Conservation (phyloP, 1,140 invertebrate genomes). For the Rhyacophila brunnea region DNA sequence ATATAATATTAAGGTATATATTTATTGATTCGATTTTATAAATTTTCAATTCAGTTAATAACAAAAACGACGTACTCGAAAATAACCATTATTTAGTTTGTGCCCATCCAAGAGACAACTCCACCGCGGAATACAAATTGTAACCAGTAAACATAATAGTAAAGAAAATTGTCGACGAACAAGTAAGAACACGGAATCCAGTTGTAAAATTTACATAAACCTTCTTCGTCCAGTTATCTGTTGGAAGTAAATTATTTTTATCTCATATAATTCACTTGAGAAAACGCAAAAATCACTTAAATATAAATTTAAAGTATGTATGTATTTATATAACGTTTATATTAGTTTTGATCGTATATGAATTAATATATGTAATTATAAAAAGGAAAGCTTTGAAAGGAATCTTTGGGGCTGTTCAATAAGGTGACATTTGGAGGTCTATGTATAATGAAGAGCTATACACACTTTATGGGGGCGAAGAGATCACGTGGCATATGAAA, state of each 20-base stretch:
- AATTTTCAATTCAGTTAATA: background rate
- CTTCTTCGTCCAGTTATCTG: background rate
- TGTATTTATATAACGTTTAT: no score
- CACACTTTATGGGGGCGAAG: no score
- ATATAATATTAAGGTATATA: no score
- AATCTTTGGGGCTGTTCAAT: no score
- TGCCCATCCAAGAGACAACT: background rate
- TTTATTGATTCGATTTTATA: no score
- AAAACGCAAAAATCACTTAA: background rate
- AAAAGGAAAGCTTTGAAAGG: no score
- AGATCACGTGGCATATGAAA: no score
- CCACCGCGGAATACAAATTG: conserved; percentile 23
- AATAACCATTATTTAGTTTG: background rate
- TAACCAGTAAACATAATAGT: conserved; percentile 26
- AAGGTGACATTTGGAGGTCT: no score
- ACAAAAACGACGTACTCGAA: background rate
- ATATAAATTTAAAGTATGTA: background rate
- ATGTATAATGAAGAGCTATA: no score
- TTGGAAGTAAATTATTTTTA: background rate
- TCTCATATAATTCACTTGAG: background rate
- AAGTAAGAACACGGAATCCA: conserved; percentile 28
- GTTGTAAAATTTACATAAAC: conserved; percentile 19
- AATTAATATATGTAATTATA: no score
- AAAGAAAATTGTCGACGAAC: conserved; percentile 32
- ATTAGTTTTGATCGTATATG: no score